Conservation (phyloP, 2,113 vertebrate species). For the Paracanthobrama guichenoti region DNA sequence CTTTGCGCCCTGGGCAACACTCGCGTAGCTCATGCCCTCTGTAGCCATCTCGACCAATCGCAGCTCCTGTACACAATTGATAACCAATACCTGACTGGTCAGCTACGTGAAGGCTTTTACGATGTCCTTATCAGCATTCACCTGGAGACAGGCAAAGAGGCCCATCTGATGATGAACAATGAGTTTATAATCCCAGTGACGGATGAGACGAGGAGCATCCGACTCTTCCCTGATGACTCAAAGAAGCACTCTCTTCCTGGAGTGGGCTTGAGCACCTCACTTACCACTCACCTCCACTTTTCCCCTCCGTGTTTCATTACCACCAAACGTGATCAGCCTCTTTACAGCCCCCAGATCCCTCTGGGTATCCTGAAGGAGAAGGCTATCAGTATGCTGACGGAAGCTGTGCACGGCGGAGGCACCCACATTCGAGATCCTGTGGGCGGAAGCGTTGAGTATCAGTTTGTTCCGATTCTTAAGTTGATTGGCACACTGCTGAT, state of each 20-base stretch:
- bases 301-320: constrained; percentile 82
- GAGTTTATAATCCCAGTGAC: constrained; percentile 98
- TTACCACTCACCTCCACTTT: constrained; percentile 87
- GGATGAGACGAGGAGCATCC: constrained; percentile 87
- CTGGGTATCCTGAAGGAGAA: constrained; percentile 86
- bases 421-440: constrained; percentile 91
- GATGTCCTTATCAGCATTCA: constrained; percentile 96
- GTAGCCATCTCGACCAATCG: constrained; percentile 91
- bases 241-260: constrained; percentile 90
- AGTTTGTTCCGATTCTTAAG: constrained; percentile 95
- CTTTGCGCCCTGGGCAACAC: constrained; percentile 94
- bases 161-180: constrained; percentile 97
- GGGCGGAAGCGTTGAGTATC: constrained; percentile 88
- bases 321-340: constrained; percentile 77
- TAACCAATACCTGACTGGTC: constrained; percentile 92
- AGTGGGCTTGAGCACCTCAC: constrained; percentile 87
- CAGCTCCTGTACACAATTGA: constrained; percentile 94
- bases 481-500: constrained; percentile 88
- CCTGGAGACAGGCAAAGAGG: constrained; percentile 88
- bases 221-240: constrained; percentile 84
- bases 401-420: constrained; percentile 90
- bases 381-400: constrained; percentile 91
- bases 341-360: constrained; percentile 89
- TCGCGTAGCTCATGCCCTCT: constrained; percentile 90
- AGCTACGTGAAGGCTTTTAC: constrained; percentile 91